A percentile compares a stretch with the other conserved stretches of the same genome.
These are phyloP conservation scores for Colostygia pectinataria DNA, from an alignment of 2,888 invertebrate genomes.

Conservation along the genomic window DNA sequence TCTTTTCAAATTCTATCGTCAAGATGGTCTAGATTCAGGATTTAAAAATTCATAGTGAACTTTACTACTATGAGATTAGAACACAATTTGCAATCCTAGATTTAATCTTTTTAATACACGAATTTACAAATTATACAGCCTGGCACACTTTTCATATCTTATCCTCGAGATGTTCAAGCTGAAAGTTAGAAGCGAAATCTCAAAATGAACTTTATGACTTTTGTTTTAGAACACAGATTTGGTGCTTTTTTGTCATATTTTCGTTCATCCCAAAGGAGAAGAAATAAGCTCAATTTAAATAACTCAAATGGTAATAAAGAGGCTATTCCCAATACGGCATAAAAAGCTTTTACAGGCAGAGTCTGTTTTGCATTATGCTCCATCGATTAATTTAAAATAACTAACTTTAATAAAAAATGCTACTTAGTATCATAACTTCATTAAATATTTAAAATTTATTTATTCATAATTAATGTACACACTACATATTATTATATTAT, in stretches of 20 bases:
- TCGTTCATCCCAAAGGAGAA: slow-evolving; percentile 35
- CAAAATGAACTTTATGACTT: slow-evolving; percentile 15
- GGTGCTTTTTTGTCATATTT: slow-evolving; percentile 6
- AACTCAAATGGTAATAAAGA: slow-evolving; percentile 46
- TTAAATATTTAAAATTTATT: too few species aligned
- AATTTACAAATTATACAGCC: slow-evolving; percentile 20
- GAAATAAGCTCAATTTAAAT: slow-evolving; percentile 52
- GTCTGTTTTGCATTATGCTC: slow-evolving; percentile 21
- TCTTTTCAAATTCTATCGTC: slow-evolving; percentile 22
- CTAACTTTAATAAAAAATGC: slow-evolving; percentile 18
- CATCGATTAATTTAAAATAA: slow-evolving; percentile 19
- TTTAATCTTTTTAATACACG: slow-evolving; percentile 8
- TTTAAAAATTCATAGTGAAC: slow-evolving; percentile 10
- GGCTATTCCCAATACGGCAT: slow-evolving; percentile 41
- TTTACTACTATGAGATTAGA: slow-evolving; percentile 12
- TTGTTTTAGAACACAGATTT: slow-evolving; percentile 8
- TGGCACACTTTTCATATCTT: slow-evolving; percentile 10
- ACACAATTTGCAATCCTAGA: slow-evolving; percentile 1
- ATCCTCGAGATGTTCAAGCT: slow-evolving; percentile 27
- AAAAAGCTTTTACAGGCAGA: slow-evolving; percentile 16
- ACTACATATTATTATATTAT: too few species aligned
- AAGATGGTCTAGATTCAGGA: slow-evolving; percentile 19
- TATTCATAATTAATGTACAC: too few species aligned
- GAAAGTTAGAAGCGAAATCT: slow-evolving; percentile 17
- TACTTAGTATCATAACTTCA: too few species aligned